Base-by-base conservation (phyloP, 2,797 vertebrate species). In the Pseudopleuronectes americanus region DNA sequence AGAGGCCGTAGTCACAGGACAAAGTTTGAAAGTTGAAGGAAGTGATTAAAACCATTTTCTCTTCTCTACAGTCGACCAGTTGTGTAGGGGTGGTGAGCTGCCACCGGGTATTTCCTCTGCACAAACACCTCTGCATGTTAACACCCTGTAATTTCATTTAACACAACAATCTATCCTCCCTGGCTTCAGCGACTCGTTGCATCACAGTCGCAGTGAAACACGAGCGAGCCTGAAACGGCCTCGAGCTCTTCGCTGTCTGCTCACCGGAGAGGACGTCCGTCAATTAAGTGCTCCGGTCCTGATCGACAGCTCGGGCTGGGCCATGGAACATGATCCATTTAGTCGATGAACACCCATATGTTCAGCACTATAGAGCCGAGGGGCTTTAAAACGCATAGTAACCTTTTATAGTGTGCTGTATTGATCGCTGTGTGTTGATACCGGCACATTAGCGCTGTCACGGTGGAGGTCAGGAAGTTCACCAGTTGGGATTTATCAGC, bases 141-240 rank as follows among this genome's bases (percentile, higher is more conserved):
- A 87, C 87, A 79, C 75, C 65, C 75, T 70, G 57, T 87, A 76
- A 84, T 81, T 84, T 79, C 23, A 86, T 79, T 82, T 76, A 76
- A 68, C 65, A 5, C 2, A 19, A 71, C 33, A 22, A 66, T 61
- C 57, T 4, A 61, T 52, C 43, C 65, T 10, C 61, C 63, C 64
- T 1, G 36, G 36, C 36, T 38, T 38, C 36, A 12, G 36, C 36
- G 66, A 65, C 58, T 57, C 23, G 19, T 33, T 68, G 55, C 3
- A 49, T 33, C 47, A 4, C 4, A 55, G 62, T 33, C 56, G 33
- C 55, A 64, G 66, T 68, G 24, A 82, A 72, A 62, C 71, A 5
- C 13, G 13, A 38, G 41, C 41, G 19, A 57, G 80, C 64, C 59
- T 62, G 52, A 48, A 36, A 55, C 0, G 22, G 74, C 74, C 76